phyloP scores from a whole-genome alignment of 2,888 invertebrate genomes.

The Papilio elwesi region DNA sequence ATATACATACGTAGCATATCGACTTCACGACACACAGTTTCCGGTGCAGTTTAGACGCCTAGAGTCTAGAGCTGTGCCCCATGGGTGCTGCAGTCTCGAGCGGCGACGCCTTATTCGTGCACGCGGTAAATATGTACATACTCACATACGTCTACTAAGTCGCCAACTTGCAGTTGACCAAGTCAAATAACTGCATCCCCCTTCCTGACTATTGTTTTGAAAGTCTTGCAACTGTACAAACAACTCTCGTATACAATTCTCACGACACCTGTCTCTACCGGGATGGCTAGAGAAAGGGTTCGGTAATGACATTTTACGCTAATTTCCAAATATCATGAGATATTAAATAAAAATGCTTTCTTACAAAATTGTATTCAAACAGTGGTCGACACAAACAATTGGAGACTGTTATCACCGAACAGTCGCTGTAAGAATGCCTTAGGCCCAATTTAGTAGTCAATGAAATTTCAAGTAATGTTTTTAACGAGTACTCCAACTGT shows the following conservation, averaged over 20 bases:
- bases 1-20: constrained; percentile 51
- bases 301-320: neutral
- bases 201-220: constrained; percentile 34
- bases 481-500: neutral
- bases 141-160: constrained; percentile 18
- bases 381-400: neutral
- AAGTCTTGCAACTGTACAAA: neutral
- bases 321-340: too few species aligned
- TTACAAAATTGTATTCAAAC: too few species aligned
- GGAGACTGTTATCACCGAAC: neutral
- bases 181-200: constrained; percentile 24
- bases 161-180: constrained; percentile 30
- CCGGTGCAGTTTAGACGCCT: constrained; percentile 52
- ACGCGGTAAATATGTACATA: constrained; percentile 37
- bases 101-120: constrained; percentile 42
- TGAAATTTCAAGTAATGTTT: neutral
- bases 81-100: constrained; percentile 13
- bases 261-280: neutral
- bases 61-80: constrained; percentile 17
- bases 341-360: too few species aligned
- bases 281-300: too few species aligned
- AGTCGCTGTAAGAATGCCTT: neutral
- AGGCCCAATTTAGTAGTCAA: too few species aligned
- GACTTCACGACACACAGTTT: constrained; percentile 68
- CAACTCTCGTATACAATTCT: neutral